Base-by-base conservation (phyloP, 2,888 invertebrate species). In the Synanthedon myopaeformis region DNA sequence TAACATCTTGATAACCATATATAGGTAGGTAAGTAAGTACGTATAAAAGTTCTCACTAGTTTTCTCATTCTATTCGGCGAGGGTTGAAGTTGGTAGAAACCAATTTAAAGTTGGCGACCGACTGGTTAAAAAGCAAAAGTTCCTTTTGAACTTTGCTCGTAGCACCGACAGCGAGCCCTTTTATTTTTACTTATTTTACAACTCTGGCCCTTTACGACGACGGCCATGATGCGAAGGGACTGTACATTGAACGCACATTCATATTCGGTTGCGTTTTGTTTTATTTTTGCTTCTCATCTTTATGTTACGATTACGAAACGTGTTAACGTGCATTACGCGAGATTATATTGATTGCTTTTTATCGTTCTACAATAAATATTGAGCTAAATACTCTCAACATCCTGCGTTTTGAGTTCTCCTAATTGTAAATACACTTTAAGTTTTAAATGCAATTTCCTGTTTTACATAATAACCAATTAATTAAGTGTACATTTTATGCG, bases 41-140 rank as follows among this genome's bases (percentile, higher is more conserved):
- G 23, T 12, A 12, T 19, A 14, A 23, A 49, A 49, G 49, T 74
- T 69, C 66, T 72, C 74, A 74, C 73, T 79, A 81, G 79, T 79
- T 77, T 72, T 49, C 67, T 70, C 70, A 74, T 77, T 79, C 76
- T 70, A 66, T 66, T 59, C 62, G 54, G 52, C 58, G 54, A 56
- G 59, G 65, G 67, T 69, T 69, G 67, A 52, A 62, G 72, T 70
- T 71, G 73, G 71, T 72, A 65, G 67, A 80, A 82, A 82, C 80
- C 81, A 84, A 85, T 84, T 84, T 82, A 82, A 83, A 83, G 76
- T 84, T 83, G 72, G 73, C 74, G 73, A 77, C 77, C 70, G 72
- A 76, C 79, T 79, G 78, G 80, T 80, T 84, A 81, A 81, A 82
- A 83, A 79, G 79, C 79, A 78, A 82, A 82, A 82, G 76, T 81